These are phyloP conservation scores for Sciurus niger DNA, from an alignment of 2,113 vertebrate genomes.

Conservation along the genomic window DNA sequence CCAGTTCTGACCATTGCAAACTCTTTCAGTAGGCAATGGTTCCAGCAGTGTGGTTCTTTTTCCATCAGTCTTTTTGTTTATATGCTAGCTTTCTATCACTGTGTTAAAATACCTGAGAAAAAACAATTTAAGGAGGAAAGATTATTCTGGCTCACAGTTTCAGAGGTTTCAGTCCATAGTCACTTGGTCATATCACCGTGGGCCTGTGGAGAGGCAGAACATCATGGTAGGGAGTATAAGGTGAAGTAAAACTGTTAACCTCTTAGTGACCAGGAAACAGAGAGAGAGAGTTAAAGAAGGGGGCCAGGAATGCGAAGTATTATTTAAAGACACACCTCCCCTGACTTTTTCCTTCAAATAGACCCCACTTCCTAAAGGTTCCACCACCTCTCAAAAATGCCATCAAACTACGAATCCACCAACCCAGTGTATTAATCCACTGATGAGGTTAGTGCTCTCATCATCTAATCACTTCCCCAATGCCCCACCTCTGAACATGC, in stretches of 20 bases:
- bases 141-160: neutral
- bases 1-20: neutral
- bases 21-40: neutral
- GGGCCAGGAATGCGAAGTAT: too few species aligned
- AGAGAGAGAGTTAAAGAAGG: too few species aligned
- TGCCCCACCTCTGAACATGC: neutral
- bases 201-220: neutral
- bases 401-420: neutral
- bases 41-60: neutral
- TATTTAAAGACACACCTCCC: too few species aligned
- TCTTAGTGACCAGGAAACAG: neutral
- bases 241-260: neutral
- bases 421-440: neutral
- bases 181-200: neutral
- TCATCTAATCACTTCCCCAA: neutral
- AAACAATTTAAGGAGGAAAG: neutral
- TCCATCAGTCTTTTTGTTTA: neutral
- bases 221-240: neutral
- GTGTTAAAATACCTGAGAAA: neutral
- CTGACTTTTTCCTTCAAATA: neutral
- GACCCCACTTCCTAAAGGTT: neutral
- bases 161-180: neutral
- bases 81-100: neutral
- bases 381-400: neutral
- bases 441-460: neutral